A percentile compares a stretch with the other conserved stretches of the same genome.
These are phyloP conservation scores for Hypothenemus hampei DNA, from an alignment of 1,140 invertebrate genomes.

Conservation along the genomic window DNA sequence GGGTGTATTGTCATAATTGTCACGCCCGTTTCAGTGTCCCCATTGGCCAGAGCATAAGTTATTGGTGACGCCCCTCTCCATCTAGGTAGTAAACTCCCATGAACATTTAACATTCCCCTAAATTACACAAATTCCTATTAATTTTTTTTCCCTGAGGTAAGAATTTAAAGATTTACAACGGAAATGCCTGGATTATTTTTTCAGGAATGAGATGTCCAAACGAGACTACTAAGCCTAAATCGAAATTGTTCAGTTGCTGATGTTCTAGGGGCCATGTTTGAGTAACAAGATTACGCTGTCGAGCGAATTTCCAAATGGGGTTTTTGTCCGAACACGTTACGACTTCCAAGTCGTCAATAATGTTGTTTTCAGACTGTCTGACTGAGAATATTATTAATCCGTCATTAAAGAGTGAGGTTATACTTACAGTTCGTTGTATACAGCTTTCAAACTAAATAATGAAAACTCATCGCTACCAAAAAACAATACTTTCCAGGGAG, in stretches of 20 bases:
- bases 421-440: conserved; percentile 51
- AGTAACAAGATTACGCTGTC: conserved; percentile 47
- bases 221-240: conserved; percentile 65
- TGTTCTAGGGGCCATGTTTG: conserved; percentile 56
- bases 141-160: conserved; percentile 1
- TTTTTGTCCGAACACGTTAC: conserved; percentile 53
- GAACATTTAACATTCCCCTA: conserved; percentile 85
- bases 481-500: conserved; percentile 57
- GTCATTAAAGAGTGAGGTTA: neutral
- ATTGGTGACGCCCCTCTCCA: conserved; percentile 92
- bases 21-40: conserved; percentile 77
- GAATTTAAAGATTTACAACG: conserved; percentile 51
- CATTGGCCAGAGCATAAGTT: conserved; percentile 75
- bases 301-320: conserved; percentile 50
- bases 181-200: conserved; percentile 58
- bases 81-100: conserved; percentile 84
- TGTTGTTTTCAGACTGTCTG: neutral
- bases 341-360: conserved; percentile 49
- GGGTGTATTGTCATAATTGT: conserved; percentile 86
- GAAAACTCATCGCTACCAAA: conserved; percentile 67
- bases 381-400: neutral
- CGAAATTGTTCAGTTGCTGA: conserved; percentile 46
- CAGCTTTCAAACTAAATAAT: conserved; percentile 53
- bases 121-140: conserved; percentile 9
- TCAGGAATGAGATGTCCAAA: conserved; percentile 68